phyloP scores from a whole-genome alignment of 2,797 vertebrate genomes.

The Sebastiscus tertius region DNA sequence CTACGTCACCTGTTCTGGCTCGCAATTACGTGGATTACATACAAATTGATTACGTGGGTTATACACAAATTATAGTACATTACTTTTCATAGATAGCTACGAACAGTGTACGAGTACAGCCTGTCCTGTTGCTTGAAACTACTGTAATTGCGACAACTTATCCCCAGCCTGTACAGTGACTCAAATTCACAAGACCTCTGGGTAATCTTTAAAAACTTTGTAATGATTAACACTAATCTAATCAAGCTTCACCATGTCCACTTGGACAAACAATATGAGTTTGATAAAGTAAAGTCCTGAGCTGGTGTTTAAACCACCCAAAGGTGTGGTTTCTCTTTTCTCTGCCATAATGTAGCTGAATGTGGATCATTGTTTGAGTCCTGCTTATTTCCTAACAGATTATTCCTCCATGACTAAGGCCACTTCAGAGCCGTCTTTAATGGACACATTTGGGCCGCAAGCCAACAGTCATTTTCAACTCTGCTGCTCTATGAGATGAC shows the following conservation, averaged over 20 bases:
- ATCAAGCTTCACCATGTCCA: slow-evolving; percentile 10
- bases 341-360: neutral
- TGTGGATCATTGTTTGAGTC: slow-evolving; percentile 34
- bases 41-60: too few species aligned
- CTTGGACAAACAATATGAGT: slow-evolving; percentile 6
- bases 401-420: slow-evolving; percentile 40
- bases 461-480: slow-evolving; percentile 64
- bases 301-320: neutral
- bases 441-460: slow-evolving; percentile 49
- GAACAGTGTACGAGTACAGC: too few species aligned
- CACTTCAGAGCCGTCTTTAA: slow-evolving; percentile 52
- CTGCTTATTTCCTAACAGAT: slow-evolving; percentile 17
- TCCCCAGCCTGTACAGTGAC: neutral
- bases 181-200: neutral
- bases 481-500: slow-evolving; percentile 61
- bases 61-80: too few species aligned
- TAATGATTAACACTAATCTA: slow-evolving; percentile 30
- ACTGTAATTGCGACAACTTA: neutral
- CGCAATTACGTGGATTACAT: too few species aligned
- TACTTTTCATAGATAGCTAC: too few species aligned
- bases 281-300: slow-evolving; percentile 20
- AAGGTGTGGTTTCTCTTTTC: slow-evolving; percentile 30
- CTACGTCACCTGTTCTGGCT: too few species aligned
- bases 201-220: neutral
- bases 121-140: neutral